phyloP scores from a whole-genome alignment of 2,888 invertebrate species.

The Pollenia labialis region DNA sequence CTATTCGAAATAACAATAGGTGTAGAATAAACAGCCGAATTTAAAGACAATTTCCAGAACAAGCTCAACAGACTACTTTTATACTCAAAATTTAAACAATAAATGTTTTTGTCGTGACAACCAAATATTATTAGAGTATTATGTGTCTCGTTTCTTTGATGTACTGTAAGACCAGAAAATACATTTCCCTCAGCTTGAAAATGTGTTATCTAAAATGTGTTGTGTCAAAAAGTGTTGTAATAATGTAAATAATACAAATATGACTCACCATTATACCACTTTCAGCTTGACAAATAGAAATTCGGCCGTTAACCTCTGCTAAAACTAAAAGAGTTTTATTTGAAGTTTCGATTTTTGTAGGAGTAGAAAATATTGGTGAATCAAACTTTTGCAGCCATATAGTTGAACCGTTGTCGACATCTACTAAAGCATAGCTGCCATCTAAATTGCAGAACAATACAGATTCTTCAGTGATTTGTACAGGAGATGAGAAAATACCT shows the following conservation, averaged over 20 bases:
- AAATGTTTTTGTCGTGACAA: constrained; percentile 89
- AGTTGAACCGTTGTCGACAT: constrained; percentile 84
- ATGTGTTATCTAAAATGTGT: constrained; percentile 86
- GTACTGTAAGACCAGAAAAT: constrained; percentile 88
- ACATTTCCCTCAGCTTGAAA: constrained; percentile 87
- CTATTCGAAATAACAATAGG: constrained; percentile 85
- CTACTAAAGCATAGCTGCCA: constrained; percentile 85
- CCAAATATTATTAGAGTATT: constrained; percentile 87
- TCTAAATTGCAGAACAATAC: constrained; percentile 85
- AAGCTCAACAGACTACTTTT: constrained; percentile 79
- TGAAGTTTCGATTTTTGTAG: constrained; percentile 78
- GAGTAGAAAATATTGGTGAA: constrained; percentile 87
- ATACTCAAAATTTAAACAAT: constrained; percentile 86
- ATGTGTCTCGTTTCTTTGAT: constrained; percentile 68
- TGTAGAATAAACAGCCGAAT: constrained; percentile 88
- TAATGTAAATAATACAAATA: background rate
- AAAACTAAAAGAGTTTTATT: constrained; percentile 76
- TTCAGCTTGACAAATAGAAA: constrained; percentile 81
- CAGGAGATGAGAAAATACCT: constrained; percentile 85
- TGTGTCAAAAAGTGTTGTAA: background rate
- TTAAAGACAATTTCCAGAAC: constrained; percentile 86
- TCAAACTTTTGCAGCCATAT: constrained; percentile 85
- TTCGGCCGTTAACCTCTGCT: constrained; percentile 84
- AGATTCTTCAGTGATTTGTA: constrained; percentile 77
- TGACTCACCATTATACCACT: constrained; percentile 76